Percentiles rank a stretch among this genome's conserved stretches.
phyloP scores from a whole-genome alignment of 2,888 invertebrate genomes.

The Tetanocera ferruginea region DNA sequence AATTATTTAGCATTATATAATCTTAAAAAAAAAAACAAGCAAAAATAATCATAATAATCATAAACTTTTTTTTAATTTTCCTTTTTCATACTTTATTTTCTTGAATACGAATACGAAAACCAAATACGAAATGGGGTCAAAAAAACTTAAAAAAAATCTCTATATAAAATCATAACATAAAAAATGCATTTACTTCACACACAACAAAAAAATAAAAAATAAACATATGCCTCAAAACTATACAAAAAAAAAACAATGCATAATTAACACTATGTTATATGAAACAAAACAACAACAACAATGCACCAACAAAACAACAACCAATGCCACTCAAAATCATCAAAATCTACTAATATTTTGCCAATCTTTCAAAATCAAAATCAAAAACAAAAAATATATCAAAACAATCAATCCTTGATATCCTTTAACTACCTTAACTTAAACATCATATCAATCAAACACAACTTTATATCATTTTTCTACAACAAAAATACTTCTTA shows the following conservation, averaged over 20 bases:
- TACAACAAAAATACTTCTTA: constrained; percentile 33
- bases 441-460: constrained; percentile 35
- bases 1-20: constrained; percentile 30
- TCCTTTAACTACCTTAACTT: constrained; percentile 30
- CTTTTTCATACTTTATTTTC: constrained; percentile 68
- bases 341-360: background rate
- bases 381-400: constrained; percentile 27
- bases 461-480: constrained; percentile 35
- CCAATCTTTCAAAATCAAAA: constrained; percentile 22
- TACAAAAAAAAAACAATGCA: constrained; percentile 21
- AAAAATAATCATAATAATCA: constrained; percentile 68
- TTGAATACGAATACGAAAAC: constrained; percentile 65
- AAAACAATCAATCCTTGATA: constrained; percentile 12
- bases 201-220: constrained; percentile 22
- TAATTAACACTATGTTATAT: background rate
- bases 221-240: constrained; percentile 1
- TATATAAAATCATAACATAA: constrained; percentile 42
- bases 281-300: background rate
- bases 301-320: background rate
- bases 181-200: constrained; percentile 42
- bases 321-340: constrained; percentile 8
- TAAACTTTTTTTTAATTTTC: constrained; percentile 66
- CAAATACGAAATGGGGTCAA: constrained; percentile 68
- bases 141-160: constrained; percentile 46
- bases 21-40: constrained; percentile 37